Percentiles rank a stretch among this genome's conserved stretches.
These are phyloP conservation scores for Aphis craccivora DNA, from an alignment of 1,140 invertebrate species.

Conservation along the genomic window DNA sequence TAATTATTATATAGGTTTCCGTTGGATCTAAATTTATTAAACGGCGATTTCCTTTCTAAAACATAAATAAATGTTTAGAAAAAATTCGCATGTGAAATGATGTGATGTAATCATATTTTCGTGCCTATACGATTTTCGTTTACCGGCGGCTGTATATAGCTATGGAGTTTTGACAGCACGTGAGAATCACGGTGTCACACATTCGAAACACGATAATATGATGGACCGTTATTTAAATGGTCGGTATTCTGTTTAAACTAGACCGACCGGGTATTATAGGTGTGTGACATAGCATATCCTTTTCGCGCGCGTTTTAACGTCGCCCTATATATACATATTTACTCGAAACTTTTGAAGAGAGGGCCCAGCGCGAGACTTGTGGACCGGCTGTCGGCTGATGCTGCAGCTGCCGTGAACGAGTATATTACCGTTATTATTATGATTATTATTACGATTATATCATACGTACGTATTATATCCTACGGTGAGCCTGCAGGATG, in stretches of 20 bases:
- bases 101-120: background rate
- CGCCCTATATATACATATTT: background rate
- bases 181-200: slow-evolving; percentile 32
- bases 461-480: background rate
- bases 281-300: background rate
- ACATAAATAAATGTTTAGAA: background rate
- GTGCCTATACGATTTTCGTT: background rate
- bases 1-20: background rate
- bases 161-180: slow-evolving; percentile 36
- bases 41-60: background rate
- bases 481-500: slow-evolving; percentile 31
- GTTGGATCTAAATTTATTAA: background rate
- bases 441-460: background rate
- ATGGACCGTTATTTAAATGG: slow-evolving; percentile 50
- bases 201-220: background rate
- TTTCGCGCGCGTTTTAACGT: background rate
- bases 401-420: slow-evolving; percentile 1
- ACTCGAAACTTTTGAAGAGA: background rate
- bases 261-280: background rate
- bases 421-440: background rate
- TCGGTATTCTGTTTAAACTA: slow-evolving; percentile 28
- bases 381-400: background rate
- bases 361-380: background rate
- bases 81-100: background rate
- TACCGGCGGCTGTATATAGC: background rate